A percentile compares a stretch with the other conserved stretches of the same genome.
Evolutionary conservation across 2,797 vertebrate genomes (phyloP).

Genomic region (Linurgus olivaceus): DNA sequence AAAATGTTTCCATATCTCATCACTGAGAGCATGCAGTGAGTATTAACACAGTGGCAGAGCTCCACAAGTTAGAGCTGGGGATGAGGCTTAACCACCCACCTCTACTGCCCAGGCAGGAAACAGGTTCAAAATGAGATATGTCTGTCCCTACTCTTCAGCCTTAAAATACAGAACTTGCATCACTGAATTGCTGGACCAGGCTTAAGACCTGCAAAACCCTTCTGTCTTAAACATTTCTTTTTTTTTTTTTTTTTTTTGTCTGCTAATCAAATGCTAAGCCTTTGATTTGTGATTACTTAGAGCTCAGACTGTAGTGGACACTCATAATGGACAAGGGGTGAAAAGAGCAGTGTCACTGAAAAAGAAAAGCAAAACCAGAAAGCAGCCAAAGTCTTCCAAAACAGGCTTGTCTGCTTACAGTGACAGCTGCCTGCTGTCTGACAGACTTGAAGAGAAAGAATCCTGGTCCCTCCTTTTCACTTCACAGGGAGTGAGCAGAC

Average conservation of each 20-base stretch:
- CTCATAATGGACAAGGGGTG: not conserved
- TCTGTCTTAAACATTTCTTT: not conserved
- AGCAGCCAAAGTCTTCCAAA: not conserved
- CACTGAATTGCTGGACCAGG: not conserved
- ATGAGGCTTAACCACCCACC: not conserved
- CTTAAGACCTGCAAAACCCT: not conserved
- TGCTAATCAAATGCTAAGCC: not conserved
- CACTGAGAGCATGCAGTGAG: not conserved
- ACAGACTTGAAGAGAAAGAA: not conserved
- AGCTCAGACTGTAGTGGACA: not conserved
- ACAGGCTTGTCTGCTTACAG: not conserved
- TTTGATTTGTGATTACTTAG: not conserved
- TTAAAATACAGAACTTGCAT: not conserved
- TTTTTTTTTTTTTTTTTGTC: not conserved
- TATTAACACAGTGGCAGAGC: not conserved
- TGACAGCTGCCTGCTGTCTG: not conserved
- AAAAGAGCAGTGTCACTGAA: not conserved
- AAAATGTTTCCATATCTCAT: constrained; percentile 34
- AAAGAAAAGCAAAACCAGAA: not conserved
- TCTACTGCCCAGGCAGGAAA: not conserved
- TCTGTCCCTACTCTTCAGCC: not conserved
- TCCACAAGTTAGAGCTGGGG: not conserved
- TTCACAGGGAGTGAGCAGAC: not conserved
- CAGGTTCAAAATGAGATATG: not conserved
- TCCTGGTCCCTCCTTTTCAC: not conserved